Conservation (phyloP, 1,140 invertebrate genomes). For the Olivierus martensii region DNA sequence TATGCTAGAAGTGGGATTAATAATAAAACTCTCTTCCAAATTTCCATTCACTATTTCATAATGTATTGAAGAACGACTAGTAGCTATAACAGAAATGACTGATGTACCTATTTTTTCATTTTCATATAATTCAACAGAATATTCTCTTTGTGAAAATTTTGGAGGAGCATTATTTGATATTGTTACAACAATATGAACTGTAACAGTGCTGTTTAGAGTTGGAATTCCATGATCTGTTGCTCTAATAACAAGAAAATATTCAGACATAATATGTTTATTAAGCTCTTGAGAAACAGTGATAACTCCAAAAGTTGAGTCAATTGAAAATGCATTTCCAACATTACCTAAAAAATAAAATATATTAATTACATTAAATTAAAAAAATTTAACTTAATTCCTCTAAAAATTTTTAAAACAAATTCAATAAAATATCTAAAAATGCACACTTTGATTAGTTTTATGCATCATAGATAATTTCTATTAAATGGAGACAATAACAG, state of each 20-base stretch:
- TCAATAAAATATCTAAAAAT: too few species aligned
- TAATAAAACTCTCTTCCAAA: conserved; percentile 52
- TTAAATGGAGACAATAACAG: not conserved
- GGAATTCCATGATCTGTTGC: conserved; percentile 66
- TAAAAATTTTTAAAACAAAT: not conserved
- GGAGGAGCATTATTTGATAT: conserved; percentile 82
- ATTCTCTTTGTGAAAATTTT: conserved; percentile 47
- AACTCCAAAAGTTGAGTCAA: conserved; percentile 59
- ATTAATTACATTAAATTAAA: not conserved
- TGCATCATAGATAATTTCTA: not conserved
- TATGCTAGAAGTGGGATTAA: conserved; percentile 74
- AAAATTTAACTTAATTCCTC: not conserved
- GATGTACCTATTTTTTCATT: conserved; percentile 61
- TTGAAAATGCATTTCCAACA: conserved; percentile 63
- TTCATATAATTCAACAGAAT: conserved; percentile 67
- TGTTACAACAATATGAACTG: conserved; percentile 70
- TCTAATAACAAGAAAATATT: conserved; percentile 67
- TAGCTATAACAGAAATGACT: conserved; percentile 58
- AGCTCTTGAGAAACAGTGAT: conserved; percentile 57
- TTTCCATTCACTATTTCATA: conserved; percentile 73
- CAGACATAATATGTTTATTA: conserved; percentile 47
- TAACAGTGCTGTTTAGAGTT: conserved; percentile 54
- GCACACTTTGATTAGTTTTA: too few species aligned
- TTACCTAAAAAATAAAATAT: conserved; percentile 43
- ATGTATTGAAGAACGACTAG: conserved; percentile 58